phyloP scores from a whole-genome alignment of 2,888 invertebrate species.

The Pyrgus malvae region DNA sequence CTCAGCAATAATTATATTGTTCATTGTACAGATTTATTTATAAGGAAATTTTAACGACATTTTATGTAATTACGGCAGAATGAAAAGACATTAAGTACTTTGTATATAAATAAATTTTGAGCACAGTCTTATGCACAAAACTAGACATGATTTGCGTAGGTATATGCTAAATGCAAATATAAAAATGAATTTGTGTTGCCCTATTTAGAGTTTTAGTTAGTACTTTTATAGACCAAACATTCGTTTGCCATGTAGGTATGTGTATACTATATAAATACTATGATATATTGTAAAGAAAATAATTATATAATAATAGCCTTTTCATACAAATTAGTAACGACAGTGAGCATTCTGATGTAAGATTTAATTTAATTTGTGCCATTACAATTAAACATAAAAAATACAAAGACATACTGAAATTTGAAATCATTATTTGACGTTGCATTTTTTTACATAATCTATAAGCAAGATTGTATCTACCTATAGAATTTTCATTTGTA shows the following conservation, averaged over 20 bases:
- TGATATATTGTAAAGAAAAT: conserved; percentile 29
- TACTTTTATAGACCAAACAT: conserved; percentile 57
- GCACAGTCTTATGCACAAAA: conserved; percentile 49
- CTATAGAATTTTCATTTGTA: no score
- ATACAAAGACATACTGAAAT: conserved; percentile 2
- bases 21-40: conserved; percentile 24
- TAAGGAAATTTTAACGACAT: conserved; percentile 7
- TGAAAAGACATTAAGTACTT: conserved; percentile 18
- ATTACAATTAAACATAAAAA: conserved; percentile 48
- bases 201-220: conserved; percentile 17
- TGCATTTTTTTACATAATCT: no score
- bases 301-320: conserved; percentile 27
- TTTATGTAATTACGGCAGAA: conserved; percentile 16
- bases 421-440: neutral
- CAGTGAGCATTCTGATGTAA: conserved; percentile 40
- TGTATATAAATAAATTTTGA: conserved; percentile 3
- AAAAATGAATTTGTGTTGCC: conserved; percentile 3
- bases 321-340: conserved; percentile 42
- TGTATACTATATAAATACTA: conserved; percentile 56
- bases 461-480: no score
- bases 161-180: conserved; percentile 1
- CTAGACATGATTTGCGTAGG: conserved; percentile 36
- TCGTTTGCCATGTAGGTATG: conserved; percentile 74
- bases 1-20: conserved; percentile 16
- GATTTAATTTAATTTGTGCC: conserved; percentile 62